Base-by-base conservation (phyloP, 1,140 invertebrate species). In the Drosophila repletoides region DNA sequence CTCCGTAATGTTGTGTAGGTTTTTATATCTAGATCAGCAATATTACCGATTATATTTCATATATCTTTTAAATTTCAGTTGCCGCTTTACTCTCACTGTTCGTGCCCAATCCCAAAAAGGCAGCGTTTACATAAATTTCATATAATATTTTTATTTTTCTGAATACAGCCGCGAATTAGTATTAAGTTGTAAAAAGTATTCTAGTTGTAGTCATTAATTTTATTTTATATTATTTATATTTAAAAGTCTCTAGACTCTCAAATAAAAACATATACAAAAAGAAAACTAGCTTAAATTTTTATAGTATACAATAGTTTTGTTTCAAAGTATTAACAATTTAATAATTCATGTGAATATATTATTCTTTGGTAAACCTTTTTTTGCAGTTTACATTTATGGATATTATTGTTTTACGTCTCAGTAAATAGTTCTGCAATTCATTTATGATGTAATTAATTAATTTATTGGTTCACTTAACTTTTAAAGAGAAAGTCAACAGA, bases 1-100 rank as follows among this genome's bases (percentile, higher is more conserved):
- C 3, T 43, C 60, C 1, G 83, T 88, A 9, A 66, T 89, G 22
- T 26, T 90, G 22, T 48, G 89, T 90, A 73, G 59, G 86, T 68
- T 46, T 10, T 1, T 1, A 5, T 1, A 0, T 29, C 28, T 7
- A 3, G 1, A 21, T 15, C 2, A 12, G 26, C 10, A 1, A 15
- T 6, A 12, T 34, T 29, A n/a, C n/a, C 3, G 6, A 36, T 17
- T 17, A 2, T 3, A 40, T 22, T 12, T 1, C 5, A 9, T 0
- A 3, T 9, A 1, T 1, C 10, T 19, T 40, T 53, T 40, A 3
- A 2, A 19, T 34, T 84, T 69, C 29, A 86, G 80, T 80, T 17
- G 56, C 80, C 3, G 75, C 45, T 0, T 15, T 52, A 4, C 80
- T 86, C 10, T 80, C 80, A 5, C 58, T 72, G 29, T 72, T 80